Evolutionary conservation across 2,797 vertebrate genomes (phyloP).

Genomic region (Prunella strophiata): DNA sequence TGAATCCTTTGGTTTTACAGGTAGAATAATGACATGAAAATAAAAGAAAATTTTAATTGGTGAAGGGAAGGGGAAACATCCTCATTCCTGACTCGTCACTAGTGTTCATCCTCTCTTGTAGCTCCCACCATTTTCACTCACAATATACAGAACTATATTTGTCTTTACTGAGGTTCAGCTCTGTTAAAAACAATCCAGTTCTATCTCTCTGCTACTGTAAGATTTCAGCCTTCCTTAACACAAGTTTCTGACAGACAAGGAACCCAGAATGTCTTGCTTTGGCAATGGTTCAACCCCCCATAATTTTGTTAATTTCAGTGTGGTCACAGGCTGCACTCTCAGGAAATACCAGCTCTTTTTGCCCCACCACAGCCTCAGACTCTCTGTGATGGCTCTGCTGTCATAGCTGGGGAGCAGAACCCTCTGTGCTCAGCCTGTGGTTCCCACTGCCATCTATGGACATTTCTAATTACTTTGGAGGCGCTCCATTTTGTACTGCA

Average conservation of each 20-base stretch:
- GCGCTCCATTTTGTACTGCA: constrained; percentile 46
- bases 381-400: neutral
- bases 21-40: constrained; percentile 39
- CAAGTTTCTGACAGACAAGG: neutral
- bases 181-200: neutral
- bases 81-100: neutral
- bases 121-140: neutral
- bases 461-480: constrained; percentile 55
- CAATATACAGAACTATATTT: neutral
- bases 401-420: constrained; percentile 23
- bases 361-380: neutral
- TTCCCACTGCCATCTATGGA: constrained; percentile 27
- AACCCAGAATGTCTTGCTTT: neutral
- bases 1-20: constrained; percentile 61
- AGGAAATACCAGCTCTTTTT: neutral
- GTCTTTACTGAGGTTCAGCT: neutral
- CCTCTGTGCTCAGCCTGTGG: constrained; percentile 20
- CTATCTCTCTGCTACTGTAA: neutral
- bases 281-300: neutral
- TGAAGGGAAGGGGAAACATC: neutral
- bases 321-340: neutral
- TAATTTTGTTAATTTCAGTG: constrained; percentile 4
- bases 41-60: constrained; percentile 53
- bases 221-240: neutral
- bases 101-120: neutral